These are phyloP conservation scores for Halisarca cf. caerulea DNA, from an alignment of 37 sponge, comb jelly and placozoan species.

Conservation along the genomic window DNA sequence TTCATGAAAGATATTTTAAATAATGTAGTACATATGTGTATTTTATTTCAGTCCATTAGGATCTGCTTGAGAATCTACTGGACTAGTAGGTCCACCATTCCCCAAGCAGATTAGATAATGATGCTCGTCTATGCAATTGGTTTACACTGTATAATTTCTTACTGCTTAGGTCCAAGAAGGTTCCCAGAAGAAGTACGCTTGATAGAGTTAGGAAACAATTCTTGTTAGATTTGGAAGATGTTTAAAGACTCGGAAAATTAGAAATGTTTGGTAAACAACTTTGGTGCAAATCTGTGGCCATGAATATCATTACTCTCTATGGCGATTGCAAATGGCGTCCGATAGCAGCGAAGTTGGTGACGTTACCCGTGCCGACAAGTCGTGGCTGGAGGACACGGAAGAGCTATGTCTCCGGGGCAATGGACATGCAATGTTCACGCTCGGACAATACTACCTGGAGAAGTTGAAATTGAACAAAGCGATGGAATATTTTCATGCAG, in stretches of 20 bases:
- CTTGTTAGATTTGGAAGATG: background rate
- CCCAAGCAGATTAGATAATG: too few relatives aligned
- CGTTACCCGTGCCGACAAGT: too few relatives aligned
- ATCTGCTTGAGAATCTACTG: too few relatives aligned
- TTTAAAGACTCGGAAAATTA: background rate
- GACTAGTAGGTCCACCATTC: too few relatives aligned
- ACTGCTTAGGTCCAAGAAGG: too few relatives aligned
- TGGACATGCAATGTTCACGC: slow-evolving; percentile 59
- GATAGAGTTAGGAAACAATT: background rate
- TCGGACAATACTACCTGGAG: slow-evolving; percentile 64
- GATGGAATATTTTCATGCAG: slow-evolving; percentile 56
- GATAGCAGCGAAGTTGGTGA: too few relatives aligned
- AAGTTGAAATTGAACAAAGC: slow-evolving; percentile 37
- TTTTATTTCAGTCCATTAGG: too few relatives aligned
- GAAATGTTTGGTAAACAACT: too few relatives aligned
- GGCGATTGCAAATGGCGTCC: slow-evolving; percentile 20
- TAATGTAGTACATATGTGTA: too few relatives aligned
- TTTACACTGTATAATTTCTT: too few relatives aligned
- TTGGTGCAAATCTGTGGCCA: background rate
- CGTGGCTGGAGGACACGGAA: slow-evolving; percentile 13
- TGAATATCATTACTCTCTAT: slow-evolving; percentile 33
- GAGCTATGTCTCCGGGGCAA: slow-evolving; percentile 34
- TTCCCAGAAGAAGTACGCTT: background rate
- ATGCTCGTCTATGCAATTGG: too few relatives aligned
- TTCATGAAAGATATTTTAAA: too few relatives aligned